These are phyloP conservation scores for Orthonyx spaldingii DNA, from an alignment of 2,113 vertebrate genomes.

Conservation along the genomic window DNA sequence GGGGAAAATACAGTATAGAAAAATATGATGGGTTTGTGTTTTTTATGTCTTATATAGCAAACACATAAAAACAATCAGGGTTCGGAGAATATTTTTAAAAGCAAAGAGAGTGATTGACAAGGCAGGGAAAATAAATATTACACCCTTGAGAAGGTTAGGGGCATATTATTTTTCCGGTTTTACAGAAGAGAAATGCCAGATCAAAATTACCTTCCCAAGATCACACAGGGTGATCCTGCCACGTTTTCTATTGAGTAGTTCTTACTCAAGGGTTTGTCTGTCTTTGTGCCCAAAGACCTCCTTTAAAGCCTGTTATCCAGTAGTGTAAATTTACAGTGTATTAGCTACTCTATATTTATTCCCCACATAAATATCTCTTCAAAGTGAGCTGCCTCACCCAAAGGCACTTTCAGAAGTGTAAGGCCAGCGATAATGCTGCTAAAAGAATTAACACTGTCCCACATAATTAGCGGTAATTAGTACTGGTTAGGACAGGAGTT, in stretches of 20 bases:
- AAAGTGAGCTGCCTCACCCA: constrained; percentile 43
- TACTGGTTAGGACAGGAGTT: constrained; percentile 45
- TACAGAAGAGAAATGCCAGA: constrained; percentile 18
- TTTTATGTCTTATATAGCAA: constrained; percentile 44
- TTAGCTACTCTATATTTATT: constrained; percentile 40
- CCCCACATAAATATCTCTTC: constrained; percentile 41
- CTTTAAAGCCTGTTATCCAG: not conserved
- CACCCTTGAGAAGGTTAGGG: not conserved
- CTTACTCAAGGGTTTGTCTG: constrained; percentile 12
- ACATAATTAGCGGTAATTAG: constrained; percentile 48
- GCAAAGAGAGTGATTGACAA: constrained; percentile 25
- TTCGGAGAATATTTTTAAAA: constrained; percentile 48
- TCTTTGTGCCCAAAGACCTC: not conserved
- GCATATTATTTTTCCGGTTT: not conserved
- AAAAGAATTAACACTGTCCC: constrained; percentile 46
- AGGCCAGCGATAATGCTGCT: constrained; percentile 1
- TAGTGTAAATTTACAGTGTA: not conserved
- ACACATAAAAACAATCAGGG: constrained; percentile 56
- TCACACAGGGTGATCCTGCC: constrained; percentile 32
- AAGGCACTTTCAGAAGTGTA: constrained; percentile 47
- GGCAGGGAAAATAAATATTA: constrained; percentile 20
- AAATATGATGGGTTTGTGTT: constrained; percentile 30
- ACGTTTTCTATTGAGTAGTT: constrained; percentile 46
- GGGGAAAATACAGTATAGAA: constrained; percentile 27
- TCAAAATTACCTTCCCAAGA: constrained; percentile 45